phyloP scores from a whole-genome alignment of 2,113 vertebrate genomes.

The Periophthalmus modestus region DNA sequence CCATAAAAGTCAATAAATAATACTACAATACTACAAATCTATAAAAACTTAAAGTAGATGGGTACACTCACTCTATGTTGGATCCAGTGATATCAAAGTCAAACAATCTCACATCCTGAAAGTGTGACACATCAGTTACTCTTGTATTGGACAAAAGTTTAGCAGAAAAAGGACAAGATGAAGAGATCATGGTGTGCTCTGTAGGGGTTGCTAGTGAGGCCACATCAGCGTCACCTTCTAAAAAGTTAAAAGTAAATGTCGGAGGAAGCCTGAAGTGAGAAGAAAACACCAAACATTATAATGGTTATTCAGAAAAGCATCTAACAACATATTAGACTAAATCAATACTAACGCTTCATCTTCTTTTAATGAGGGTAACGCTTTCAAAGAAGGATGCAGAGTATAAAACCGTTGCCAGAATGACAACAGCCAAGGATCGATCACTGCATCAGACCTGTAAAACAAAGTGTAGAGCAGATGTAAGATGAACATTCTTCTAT shows the following conservation, averaged over 20 bases:
- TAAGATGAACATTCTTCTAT: neutral
- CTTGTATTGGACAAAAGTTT: slow-evolving; percentile 81
- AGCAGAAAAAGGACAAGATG: slow-evolving; percentile 77
- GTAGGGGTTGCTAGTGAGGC: rapidly evolving
- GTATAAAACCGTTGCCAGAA: slow-evolving; percentile 85
- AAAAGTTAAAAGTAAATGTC: slow-evolving; percentile 79
- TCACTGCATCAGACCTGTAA: slow-evolving; percentile 85
- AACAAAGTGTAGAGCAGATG: neutral
- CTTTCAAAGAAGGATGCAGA: slow-evolving; percentile 74
- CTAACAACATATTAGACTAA: neutral
- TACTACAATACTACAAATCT: neutral
- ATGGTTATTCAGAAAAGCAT: neutral
- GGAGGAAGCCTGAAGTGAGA: slow-evolving; percentile 81
- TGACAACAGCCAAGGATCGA: slow-evolving; percentile 86
- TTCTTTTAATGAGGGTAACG: slow-evolving; percentile 65
- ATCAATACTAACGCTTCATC: slow-evolving; percentile 79
- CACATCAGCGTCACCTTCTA: slow-evolving; percentile 57
- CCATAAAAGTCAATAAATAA: neutral
- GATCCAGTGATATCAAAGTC: slow-evolving; percentile 87
- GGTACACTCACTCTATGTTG: slow-evolving; percentile 80
- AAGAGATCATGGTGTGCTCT: slow-evolving; percentile 48
- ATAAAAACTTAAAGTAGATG: neutral
- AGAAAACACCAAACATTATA: neutral
- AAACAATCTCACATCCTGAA: slow-evolving; percentile 91
- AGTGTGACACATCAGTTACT: slow-evolving; percentile 83